Base-by-base conservation (phyloP, 2,113 vertebrate species). In the Gavia stellata region DNA sequence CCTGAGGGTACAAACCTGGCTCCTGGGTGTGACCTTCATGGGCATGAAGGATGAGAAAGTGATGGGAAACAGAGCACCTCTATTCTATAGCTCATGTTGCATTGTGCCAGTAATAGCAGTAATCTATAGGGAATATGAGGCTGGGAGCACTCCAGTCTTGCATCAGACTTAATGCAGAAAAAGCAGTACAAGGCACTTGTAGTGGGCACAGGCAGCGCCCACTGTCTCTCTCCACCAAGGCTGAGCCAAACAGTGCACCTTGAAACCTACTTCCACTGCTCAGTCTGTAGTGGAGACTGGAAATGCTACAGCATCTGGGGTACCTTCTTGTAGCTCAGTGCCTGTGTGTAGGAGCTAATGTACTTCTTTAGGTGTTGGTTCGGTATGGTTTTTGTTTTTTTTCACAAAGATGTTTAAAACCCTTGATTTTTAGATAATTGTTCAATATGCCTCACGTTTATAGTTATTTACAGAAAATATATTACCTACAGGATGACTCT, bases 41-140 rank as follows among this genome's bases (percentile, higher is more conserved):
- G 80, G 49, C 31, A n/a, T 24, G n/a, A 44, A 14, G 23, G 74
- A 23, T 36, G 31, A 90, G 44, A 44, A 70, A 8, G 21, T 4
- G 17, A 38, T 36, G 42, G 53, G 44, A 56, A 59, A 5, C 12
- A n/a, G n/a, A 65, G 55, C 40, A 47, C 33, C 28, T 63, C 38
- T 63, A 0, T 15, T 33, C 58, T 8, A 0, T 52, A 53, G 45
- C 47, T 79, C 31, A 0, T 36, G 34, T 25, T 49, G 28, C 8
- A 2, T 5, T n/a, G 25, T 66, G 45, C 49, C 40, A 12, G 10
- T 12, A 38, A 4, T 9, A 20, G n/a, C 42, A 74, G 38, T 33
- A 17, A 21, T 11, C 38, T 34, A 17, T 4, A 59, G 71, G 49
- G 26, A 72, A 17, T 34, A 3, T 2, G 44, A n/a, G 62, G 10